Evolutionary conservation across 2,113 vertebrate species (phyloP).

Genomic region (Xenus cinereus): DNA sequence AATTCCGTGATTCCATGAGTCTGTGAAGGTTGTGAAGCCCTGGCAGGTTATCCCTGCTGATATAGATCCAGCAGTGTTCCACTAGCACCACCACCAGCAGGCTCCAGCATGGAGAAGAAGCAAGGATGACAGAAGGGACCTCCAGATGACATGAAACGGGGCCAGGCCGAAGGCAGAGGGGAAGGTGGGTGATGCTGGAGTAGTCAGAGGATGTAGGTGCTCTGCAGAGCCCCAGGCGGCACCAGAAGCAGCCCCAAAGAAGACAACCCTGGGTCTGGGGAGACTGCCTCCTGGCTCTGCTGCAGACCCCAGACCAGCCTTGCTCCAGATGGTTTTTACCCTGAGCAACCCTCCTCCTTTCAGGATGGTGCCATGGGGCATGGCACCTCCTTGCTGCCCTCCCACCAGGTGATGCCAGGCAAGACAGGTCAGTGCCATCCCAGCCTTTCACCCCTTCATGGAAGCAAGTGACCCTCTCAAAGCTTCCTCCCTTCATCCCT

Average conservation of each 20-base stretch:
- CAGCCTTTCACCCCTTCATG: background rate
- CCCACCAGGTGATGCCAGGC: background rate
- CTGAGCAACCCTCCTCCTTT: background rate
- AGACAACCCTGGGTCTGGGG: no score
- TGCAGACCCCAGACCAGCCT: background rate
- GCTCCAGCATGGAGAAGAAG: background rate
- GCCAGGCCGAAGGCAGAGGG: background rate
- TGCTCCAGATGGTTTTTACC: background rate
- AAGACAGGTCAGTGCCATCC: background rate
- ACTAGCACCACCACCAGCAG: background rate
- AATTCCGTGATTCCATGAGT: no score
- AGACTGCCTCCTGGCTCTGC: background rate
- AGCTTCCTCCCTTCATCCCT: background rate
- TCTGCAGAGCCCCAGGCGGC: background rate
- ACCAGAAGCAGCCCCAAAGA: background rate
- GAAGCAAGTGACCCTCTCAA: background rate
- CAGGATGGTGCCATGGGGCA: background rate
- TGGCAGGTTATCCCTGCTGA: background rate
- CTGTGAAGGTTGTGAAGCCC: background rate
- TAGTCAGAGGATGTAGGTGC: background rate
- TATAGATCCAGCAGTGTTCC: fast-evolving
- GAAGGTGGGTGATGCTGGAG: background rate
- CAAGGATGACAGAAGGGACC: fast-evolving
- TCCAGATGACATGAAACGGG: background rate
- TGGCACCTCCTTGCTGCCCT: background rate